Base-by-base conservation (phyloP, 1,140 invertebrate genomes). In the Copidosoma floridanum region DNA sequence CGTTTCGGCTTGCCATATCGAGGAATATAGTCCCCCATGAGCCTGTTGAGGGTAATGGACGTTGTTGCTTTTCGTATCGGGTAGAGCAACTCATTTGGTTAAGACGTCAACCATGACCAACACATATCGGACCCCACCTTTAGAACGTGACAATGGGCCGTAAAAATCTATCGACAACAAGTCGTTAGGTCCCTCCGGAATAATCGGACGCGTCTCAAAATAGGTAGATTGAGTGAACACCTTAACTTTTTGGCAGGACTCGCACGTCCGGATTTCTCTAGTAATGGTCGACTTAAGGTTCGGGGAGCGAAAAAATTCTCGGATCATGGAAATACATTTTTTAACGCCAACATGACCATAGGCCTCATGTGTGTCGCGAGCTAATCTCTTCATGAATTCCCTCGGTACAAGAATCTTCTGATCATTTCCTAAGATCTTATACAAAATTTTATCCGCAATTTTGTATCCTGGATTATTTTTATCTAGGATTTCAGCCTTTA, bases 51-150 rank as follows among this genome's bases (percentile, higher is more conserved):
- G n/a, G 20, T 23, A 24, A 37, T 20, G n/a, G 16, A 2, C 10
- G 54, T 59, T 1, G 47, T 59, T 26, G 71, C 67, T 21, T 52
- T 59, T 16, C 52, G 57, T 27, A 75, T 27, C 3, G 65, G 52
- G 51, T 67, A 74, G 4, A 35, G 68, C 65, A 0, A 74, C 65
- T 58, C 57, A 72, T 47, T 73, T 72, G 16, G 64, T 63, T 46
- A 72, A 75, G 0, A 58, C 26, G 57, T 75, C 70, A 12, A 70
- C 63, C 14, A 71, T 48, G 0, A 73, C 70, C 32, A 73, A 64
- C 38, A 74, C 67, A 50, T 69, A 73, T 0, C 21, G 41, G 8
- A 55, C 41, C 6, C 68, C 57, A 8, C 46, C 66, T 10, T 43
- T 54, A 1, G 65, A 57, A 38, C 43, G 38, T n/a, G 67, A 65